Evolutionary conservation across 1,140 invertebrate genomes (phyloP).

Genomic region (Drosophila mojavensis): DNA sequence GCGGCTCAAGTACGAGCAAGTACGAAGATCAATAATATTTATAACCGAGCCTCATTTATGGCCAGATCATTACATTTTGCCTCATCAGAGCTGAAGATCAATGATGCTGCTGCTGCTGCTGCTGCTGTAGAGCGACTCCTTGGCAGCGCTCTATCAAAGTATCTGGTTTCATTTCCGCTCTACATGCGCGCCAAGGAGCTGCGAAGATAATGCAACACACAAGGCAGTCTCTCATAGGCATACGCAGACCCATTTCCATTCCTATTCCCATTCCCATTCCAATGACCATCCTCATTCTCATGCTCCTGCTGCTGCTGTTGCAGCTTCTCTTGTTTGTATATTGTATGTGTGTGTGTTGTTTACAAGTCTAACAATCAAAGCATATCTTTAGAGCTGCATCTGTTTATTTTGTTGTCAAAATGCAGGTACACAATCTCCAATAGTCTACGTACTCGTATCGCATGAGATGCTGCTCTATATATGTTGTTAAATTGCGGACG

Average conservation of each 20-base stretch:
- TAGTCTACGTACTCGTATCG: neutral
- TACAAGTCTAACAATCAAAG: constrained; percentile 80
- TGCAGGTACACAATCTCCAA: constrained; percentile 60
- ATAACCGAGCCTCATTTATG: constrained; percentile 38
- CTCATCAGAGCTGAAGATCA: constrained; percentile 48
- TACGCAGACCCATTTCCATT: constrained; percentile 20
- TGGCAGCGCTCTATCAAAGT: constrained; percentile 62
- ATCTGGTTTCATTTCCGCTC: constrained; percentile 83
- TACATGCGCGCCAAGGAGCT: constrained; percentile 63
- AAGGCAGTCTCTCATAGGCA: constrained; percentile 33
- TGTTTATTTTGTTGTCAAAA: constrained; percentile 82
- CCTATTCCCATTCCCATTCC: neutral
- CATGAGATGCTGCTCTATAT: constrained; percentile 40
- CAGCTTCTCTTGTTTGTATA: constrained; percentile 59
- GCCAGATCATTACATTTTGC: constrained; percentile 41
- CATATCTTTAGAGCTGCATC: constrained; percentile 66
- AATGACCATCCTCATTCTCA: constrained; percentile 2
- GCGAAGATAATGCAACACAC: constrained; percentile 62
- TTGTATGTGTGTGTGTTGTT: constrained; percentile 61
- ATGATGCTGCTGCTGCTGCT: constrained; percentile 10
- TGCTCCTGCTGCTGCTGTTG: constrained; percentile 1
- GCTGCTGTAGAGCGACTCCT: constrained; percentile 25
- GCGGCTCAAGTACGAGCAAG: constrained; percentile 26
- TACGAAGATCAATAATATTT: constrained; percentile 47
- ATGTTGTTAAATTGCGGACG: constrained; percentile 53